Base-by-base conservation (phyloP, 2,113 vertebrate genomes). In the Brachypodius melanocephalos region DNA sequence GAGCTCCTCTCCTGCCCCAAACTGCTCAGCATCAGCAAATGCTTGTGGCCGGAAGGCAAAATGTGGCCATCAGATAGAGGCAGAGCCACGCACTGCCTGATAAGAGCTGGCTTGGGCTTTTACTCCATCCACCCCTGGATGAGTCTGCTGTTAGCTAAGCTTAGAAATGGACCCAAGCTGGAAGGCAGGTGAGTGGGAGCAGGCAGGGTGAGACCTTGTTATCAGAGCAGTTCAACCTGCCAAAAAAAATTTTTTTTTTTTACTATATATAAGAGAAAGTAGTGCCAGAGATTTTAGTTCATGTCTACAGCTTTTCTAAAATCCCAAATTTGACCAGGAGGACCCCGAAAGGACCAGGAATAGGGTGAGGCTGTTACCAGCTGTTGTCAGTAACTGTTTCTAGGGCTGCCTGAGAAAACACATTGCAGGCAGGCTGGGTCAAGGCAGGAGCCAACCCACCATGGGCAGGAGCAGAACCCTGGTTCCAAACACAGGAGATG, bases 371-470 rank as follows among this genome's bases (percentile, higher is more conserved):
- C 48, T 49, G 8, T 65, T 66, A 72, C 4, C 55, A 78, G 68
- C 32, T 3, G 5, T 36, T 74, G 65, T 46, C 43, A 59, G 52
- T 49, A 57, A 40, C 32, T 42, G 54, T 69, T 95, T 88, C 66
- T 21, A 20, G 2, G 19, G 62, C 31, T 62, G 29, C 69, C 46
- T 46, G 59, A 40, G 88, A 85, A 94, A 93, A 65, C 0, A 4
- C 0, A 0, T 6, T 78, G 43, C 0, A 0, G 74, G 52, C n/a
- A 26, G 46, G 61, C 43, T 1, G n/a, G 61, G 67, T 72, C 57
- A 45, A 54, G 49, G 67, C 57, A 74, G 75, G 52, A 94, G 25
- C 61, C 88, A 84, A 6, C 15, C 25, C 45, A 0, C 0, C 55
- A 28, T 5, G 42, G 73, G 51, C 65, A 85, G 79, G 57, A 92